These are phyloP conservation scores for Toxostoma redivivum DNA, from an alignment of 2,113 vertebrate genomes.

Conservation along the genomic window DNA sequence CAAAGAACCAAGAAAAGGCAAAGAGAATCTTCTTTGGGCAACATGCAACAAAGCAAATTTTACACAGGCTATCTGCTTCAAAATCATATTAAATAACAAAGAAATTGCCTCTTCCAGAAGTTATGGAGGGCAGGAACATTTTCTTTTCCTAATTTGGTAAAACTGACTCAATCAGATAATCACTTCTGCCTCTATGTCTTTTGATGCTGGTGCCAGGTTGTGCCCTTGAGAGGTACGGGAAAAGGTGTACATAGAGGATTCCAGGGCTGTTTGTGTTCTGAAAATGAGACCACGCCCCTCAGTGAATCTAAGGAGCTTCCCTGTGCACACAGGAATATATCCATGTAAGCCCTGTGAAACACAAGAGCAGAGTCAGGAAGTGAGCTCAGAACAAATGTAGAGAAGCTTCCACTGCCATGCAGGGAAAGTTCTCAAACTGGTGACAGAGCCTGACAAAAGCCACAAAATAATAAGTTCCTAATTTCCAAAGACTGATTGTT, in stretches of 20 bases:
- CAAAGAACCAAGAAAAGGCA: neutral
- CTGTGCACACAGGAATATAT: neutral
- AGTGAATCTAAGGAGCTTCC: neutral
- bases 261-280: neutral
- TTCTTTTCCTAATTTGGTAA: constrained; percentile 38
- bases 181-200: constrained; percentile 11
- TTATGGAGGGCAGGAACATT: neutral
- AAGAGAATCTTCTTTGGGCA: neutral
- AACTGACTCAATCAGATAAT: constrained; percentile 57
- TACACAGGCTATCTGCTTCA: neutral
- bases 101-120: neutral
- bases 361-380: neutral
- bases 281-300: neutral
- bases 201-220: constrained; percentile 47
- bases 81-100: constrained; percentile 1
- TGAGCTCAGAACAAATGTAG: neutral
- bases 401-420: neutral
- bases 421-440: neutral
- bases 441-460: neutral
- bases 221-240: neutral
- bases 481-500: neutral
- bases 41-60: neutral
- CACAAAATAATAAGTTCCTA: neutral
- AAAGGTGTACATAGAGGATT: neutral
- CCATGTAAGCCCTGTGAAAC: neutral